Evolutionary conservation across 2,888 invertebrate genomes (phyloP).

Genomic region (Diachrysia chrysitis): DNA sequence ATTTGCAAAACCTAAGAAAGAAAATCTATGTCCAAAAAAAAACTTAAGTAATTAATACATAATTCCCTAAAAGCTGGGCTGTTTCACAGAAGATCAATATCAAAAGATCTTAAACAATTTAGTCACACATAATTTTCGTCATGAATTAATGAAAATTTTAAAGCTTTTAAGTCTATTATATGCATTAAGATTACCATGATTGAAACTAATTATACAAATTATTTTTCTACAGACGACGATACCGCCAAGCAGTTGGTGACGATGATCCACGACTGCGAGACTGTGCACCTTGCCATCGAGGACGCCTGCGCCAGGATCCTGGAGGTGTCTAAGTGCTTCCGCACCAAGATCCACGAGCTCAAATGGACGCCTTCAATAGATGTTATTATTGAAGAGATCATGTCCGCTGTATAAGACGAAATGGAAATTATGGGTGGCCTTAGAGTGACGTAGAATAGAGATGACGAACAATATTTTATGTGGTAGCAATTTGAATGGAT

Average conservation of each 20-base stretch:
- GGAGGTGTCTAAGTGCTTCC: conserved; percentile 82
- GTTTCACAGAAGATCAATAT: no score
- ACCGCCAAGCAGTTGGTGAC: conserved; percentile 75
- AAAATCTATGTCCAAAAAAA: no score
- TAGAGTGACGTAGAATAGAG: background rate
- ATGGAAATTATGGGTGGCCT: background rate
- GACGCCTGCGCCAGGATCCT: conserved; percentile 73
- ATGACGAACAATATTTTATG: background rate
- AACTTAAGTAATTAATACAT: no score
- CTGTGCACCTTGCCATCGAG: conserved; percentile 39
- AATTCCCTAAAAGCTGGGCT: no score
- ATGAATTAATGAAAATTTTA: no score
- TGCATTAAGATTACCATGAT: no score
- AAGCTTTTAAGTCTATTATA: no score
- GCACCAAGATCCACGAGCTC: conserved; percentile 77
- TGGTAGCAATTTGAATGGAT: background rate
- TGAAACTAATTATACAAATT: background rate
- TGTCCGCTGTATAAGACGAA: conserved; percentile 65
- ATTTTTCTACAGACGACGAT: conserved; percentile 70
- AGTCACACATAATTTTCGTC: no score
- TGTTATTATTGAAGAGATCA: conserved; percentile 75
- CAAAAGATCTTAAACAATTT: no score
- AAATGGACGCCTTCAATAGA: conserved; percentile 84
- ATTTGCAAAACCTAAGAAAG: no score
- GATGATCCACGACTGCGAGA: conserved; percentile 78